Percentiles rank a stretch among this genome's conserved stretches.
Conservation (phyloP, 2,113 vertebrate genomes). For the Nyctibius bracteatus region DNA sequence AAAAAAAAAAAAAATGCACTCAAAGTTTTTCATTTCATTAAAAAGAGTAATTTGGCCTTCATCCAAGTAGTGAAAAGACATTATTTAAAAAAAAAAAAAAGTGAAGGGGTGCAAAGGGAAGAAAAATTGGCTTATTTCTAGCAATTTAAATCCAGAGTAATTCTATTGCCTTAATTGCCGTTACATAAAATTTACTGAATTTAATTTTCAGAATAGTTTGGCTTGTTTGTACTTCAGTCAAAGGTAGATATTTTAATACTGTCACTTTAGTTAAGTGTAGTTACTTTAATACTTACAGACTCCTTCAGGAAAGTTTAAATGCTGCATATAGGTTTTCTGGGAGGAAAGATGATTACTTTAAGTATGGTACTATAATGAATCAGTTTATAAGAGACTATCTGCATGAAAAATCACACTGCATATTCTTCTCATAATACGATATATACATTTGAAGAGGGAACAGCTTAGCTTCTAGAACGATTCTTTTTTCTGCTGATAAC, state of each 20-base stretch:
- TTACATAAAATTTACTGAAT: constrained; percentile 1
- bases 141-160: not conserved
- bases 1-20: not conserved
- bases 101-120: not conserved
- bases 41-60: not conserved
- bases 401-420: not conserved
- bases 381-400: not conserved
- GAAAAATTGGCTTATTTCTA: not conserved
- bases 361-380: not conserved
- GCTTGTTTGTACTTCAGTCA: not conserved
- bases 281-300: not conserved
- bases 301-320: not conserved
- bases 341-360: not conserved
- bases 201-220: not conserved
- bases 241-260: not conserved
- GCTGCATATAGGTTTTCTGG: not conserved
- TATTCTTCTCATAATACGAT: not conserved
- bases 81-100: not conserved
- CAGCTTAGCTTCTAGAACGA: not conserved
- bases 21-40: not conserved
- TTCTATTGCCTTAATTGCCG: not conserved
- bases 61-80: not conserved
- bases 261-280: not conserved
- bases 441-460: not conserved
- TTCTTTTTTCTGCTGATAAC: not conserved